These are phyloP conservation scores for Acholoe squamosa DNA, from an alignment of 2,888 invertebrate genomes.

Conservation along the genomic window DNA sequence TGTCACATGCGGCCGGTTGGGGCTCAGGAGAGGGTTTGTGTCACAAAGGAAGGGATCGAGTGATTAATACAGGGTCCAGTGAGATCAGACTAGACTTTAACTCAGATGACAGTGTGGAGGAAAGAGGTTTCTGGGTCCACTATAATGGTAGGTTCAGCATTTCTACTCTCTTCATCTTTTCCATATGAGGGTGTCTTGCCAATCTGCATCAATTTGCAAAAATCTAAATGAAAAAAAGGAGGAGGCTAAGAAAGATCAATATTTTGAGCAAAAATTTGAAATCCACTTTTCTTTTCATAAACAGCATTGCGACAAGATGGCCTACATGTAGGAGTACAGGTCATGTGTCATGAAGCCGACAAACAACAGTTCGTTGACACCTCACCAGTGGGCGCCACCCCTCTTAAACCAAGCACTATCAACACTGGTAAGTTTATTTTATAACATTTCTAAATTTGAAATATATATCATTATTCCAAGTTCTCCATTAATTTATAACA, in stretches of 20 bases:
- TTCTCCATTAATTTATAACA: too few species aligned
- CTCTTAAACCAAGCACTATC: not conserved
- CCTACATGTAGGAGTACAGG: conserved; percentile 34
- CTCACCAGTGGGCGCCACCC: conserved; percentile 30
- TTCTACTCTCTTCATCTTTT: too few species aligned
- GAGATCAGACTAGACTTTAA: conserved; percentile 56
- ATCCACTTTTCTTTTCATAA: too few species aligned
- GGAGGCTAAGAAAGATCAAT: too few species aligned
- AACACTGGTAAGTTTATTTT: conserved; percentile 22
- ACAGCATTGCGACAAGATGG: conserved; percentile 25
- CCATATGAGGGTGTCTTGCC: too few species aligned
- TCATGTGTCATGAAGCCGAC: conserved; percentile 1
- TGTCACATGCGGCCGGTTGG: conserved; percentile 1
- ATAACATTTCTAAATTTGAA: too few species aligned
- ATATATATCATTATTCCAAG: too few species aligned
- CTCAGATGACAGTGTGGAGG: conserved; percentile 21
- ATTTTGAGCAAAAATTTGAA: too few species aligned
- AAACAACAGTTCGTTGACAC: not conserved
- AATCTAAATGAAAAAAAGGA: too few species aligned
- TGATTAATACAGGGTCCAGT: not conserved
- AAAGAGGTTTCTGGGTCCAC: conserved; percentile 58
- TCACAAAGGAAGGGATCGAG: not conserved
- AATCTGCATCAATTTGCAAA: too few species aligned
- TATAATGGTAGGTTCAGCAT: conserved; percentile 51
- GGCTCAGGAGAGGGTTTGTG: not conserved